Evolutionary conservation across 2,888 invertebrate species (phyloP), one percentile per base, ranked within the genome.

Genomic region (Drepanosiphum platanoidis): DNA sequence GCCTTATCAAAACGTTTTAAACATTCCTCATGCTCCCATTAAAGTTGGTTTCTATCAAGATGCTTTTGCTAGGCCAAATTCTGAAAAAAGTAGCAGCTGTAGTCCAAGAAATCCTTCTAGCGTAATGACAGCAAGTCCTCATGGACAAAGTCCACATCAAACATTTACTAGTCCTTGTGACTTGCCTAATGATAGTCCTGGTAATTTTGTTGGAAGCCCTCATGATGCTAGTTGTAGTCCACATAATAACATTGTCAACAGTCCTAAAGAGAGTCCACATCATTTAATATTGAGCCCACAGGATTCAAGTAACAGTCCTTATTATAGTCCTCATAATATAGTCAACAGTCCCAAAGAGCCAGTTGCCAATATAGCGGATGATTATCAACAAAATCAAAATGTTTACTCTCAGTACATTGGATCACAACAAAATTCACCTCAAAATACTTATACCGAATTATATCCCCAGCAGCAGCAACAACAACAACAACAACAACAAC

Each of bases 1-100:
- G 0, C 92, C 93, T 22, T 92, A 94, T 32, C 86, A 86, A 52
- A 84, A 86, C 42, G 86, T 77, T 30, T 74, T 86, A 32, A 80
- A 81, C 52, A 80, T 81, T 66, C 80, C 80, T n/a, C 95, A 95
- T 88, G 95, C 95, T 0, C 94, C 95, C 7, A 94, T 96, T 8
- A 92, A 96, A 88, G 96, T 95, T 58, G 96, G 96, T 5, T 96
- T 96, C 89, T 96, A 96, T 90, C 96, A 96, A 89, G 96, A 96
- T 88, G 94, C 94, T n/a, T 88, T 88, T 87, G 88, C 88, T 4
- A 86, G 88, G 58, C 87, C 94, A 88, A 95, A 95, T 88, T 95
- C 95, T 0, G 95, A 95, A 88, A 95, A 95, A 89, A 95, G 90
- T 87, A 87, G 87, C 74, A 88, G 88, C 83, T 94, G 94, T 88